Evolutionary conservation across 2,888 invertebrate species (phyloP).

Genomic region (Tipula unca): DNA sequence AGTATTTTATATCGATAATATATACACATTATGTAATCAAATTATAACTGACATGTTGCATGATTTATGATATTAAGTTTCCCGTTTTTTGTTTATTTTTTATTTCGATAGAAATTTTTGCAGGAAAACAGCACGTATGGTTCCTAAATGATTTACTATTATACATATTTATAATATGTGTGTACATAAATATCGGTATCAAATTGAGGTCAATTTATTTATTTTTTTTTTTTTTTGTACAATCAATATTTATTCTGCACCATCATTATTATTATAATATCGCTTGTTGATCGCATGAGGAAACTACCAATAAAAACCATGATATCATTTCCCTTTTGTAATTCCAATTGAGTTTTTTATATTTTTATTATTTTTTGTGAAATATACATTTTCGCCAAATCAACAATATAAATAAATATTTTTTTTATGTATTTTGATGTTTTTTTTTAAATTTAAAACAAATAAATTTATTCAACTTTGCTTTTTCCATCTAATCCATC

Average conservation of each 20-base stretch:
- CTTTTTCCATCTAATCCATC: background rate
- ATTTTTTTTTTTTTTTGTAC: background rate
- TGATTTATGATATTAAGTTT: background rate
- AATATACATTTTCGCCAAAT: background rate
- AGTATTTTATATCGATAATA: background rate
- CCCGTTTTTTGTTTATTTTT: background rate
- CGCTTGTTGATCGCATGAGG: slow-evolving; percentile 8
- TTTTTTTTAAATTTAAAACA: background rate
- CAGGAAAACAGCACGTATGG: slow-evolving; percentile 14
- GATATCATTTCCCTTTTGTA: slow-evolving; percentile 14
- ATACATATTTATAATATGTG: background rate
- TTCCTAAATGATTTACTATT: slow-evolving; percentile 14
- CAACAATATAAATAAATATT: background rate
- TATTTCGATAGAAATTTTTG: background rate
- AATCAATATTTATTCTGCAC: slow-evolving; percentile 14
- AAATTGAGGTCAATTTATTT: slow-evolving; percentile 14
- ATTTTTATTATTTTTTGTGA: background rate
- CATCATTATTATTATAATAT: slow-evolving; percentile 14
- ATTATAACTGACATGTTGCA: background rate
- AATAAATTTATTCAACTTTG: background rate
- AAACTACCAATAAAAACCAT: background rate
- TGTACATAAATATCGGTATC: background rate
- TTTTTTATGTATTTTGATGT: background rate
- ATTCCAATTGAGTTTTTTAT: background rate
- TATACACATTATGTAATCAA: background rate